A percentile compares a stretch with the other conserved stretches of the same genome.
phyloP scores from a whole-genome alignment of 2,797 vertebrate species.

The Odontamblyopus lacepedii region DNA sequence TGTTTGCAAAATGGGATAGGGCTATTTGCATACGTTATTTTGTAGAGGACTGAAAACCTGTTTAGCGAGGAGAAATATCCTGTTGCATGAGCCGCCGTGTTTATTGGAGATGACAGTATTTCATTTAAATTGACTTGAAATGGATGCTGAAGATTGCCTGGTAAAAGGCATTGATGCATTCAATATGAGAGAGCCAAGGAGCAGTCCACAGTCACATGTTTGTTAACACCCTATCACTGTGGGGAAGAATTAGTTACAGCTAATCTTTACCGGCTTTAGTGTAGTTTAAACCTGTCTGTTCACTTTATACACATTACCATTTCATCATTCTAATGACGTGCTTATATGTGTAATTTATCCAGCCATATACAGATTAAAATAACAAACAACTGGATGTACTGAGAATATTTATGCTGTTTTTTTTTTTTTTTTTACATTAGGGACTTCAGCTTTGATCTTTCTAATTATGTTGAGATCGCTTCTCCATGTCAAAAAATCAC shows the following conservation, averaged over 20 bases:
- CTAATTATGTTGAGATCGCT: not conserved
- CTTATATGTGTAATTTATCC: not conserved
- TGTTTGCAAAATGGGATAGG: constrained; percentile 67
- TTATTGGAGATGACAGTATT: constrained; percentile 79
- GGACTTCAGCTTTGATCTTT: not conserved
- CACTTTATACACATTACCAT: not conserved
- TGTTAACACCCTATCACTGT: constrained; percentile 73
- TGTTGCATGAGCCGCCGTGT: constrained; percentile 53
- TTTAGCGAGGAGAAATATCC: constrained; percentile 51
- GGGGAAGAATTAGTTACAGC: constrained; percentile 76
- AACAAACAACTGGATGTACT: not conserved
- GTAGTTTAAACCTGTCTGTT: not conserved
- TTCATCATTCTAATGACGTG: not conserved
- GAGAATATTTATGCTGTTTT: no score
- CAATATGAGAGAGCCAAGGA: constrained; percentile 54
- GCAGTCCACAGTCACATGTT: constrained; percentile 59
- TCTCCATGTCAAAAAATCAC: constrained; percentile 13
- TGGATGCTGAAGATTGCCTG: constrained; percentile 75
- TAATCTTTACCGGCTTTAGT: constrained; percentile 44
- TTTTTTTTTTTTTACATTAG: not conserved
- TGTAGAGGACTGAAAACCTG: constrained; percentile 66
- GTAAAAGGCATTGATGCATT: constrained; percentile 64
- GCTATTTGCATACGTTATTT: constrained; percentile 78
- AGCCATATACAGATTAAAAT: not conserved
- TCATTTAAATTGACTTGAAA: constrained; percentile 81